These are phyloP conservation scores for Rhodeus uyekii DNA, from an alignment of 2,797 vertebrate genomes.

Conservation along the genomic window DNA sequence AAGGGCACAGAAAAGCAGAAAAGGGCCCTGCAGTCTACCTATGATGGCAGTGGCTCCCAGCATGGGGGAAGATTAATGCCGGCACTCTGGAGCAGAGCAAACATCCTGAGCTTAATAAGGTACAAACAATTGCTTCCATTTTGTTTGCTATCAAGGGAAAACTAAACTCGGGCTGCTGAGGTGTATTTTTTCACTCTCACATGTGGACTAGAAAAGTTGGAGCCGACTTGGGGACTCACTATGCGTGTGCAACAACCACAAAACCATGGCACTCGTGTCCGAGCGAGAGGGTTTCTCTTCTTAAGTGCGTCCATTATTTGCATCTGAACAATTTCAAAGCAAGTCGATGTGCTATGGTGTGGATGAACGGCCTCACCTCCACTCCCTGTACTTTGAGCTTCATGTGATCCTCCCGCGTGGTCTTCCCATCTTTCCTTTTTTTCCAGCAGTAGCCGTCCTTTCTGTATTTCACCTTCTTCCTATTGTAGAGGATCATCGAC, in stretches of 20 bases:
- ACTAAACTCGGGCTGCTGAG: slow-evolving; percentile 77
- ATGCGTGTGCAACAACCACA: slow-evolving; percentile 1
- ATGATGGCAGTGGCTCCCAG: slow-evolving; percentile 61
- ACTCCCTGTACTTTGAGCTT: slow-evolving; percentile 97
- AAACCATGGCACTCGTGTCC: background rate
- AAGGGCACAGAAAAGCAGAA: slow-evolving; percentile 66
- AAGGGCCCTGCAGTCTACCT: slow-evolving; percentile 68
- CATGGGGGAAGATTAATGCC: slow-evolving; percentile 81
- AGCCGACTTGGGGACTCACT: slow-evolving; percentile 5
- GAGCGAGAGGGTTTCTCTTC: background rate
- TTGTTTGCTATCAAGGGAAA: slow-evolving; percentile 79
- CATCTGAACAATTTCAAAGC: background rate
- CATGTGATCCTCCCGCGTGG: slow-evolving; percentile 99
- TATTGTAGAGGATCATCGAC: slow-evolving; percentile 99
- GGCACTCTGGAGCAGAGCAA: slow-evolving; percentile 82
- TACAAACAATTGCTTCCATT: slow-evolving; percentile 86
- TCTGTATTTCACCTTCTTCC: slow-evolving; percentile 99
- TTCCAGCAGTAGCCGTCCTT: slow-evolving; percentile 99
- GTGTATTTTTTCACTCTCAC: slow-evolving; percentile 71
- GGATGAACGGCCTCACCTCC: slow-evolving; percentile 74
- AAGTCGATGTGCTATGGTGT: background rate
- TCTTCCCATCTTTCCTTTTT: slow-evolving; percentile 99
- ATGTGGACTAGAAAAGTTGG: slow-evolving; percentile 72
- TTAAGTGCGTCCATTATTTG: slow-evolving; percentile 6
- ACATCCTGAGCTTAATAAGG: slow-evolving; percentile 85